Evolutionary conservation across 2,888 invertebrate species (phyloP).

Genomic region (Asteroscopus sphinx): DNA sequence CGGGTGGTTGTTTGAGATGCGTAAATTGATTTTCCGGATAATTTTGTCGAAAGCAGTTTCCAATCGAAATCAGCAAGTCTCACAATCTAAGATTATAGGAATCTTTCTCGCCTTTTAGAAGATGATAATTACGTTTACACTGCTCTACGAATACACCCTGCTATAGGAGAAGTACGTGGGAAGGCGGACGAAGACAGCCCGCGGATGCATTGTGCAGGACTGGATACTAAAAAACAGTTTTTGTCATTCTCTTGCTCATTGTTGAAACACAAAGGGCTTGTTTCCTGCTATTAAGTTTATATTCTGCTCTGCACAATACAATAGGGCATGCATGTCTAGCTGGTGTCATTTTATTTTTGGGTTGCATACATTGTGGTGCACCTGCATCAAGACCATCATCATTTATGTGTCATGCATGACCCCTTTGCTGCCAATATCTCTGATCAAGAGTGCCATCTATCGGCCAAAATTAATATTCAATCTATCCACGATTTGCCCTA

Average conservation of each 20-base stretch:
- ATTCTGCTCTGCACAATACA: slow-evolving; percentile 67
- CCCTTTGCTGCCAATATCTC: not conserved
- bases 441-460: not conserved
- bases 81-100: not conserved
- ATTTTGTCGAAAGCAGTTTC: no score
- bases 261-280: slow-evolving; percentile 81
- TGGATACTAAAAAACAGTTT: slow-evolving; percentile 80
- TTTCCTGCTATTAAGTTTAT: slow-evolving; percentile 81
- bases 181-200: slow-evolving; percentile 75
- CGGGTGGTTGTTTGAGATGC: no score
- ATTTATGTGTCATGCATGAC: no score
- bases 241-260: slow-evolving; percentile 85
- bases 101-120: slow-evolving; percentile 1
- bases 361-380: slow-evolving; percentile 16
- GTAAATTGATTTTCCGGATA: no score
- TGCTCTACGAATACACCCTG: slow-evolving; percentile 27
- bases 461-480: no score
- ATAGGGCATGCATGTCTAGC: slow-evolving; percentile 44
- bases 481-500: no score
- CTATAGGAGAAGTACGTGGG: slow-evolving; percentile 71
- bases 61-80: not conserved
- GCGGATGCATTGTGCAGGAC: slow-evolving; percentile 80
- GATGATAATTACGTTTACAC: slow-evolving; percentile 19
- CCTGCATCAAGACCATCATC: no score
- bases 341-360: slow-evolving; percentile 43